Evolutionary conservation across 2,113 vertebrate species (phyloP).

Genomic region (Elgaria multicarinata): DNA sequence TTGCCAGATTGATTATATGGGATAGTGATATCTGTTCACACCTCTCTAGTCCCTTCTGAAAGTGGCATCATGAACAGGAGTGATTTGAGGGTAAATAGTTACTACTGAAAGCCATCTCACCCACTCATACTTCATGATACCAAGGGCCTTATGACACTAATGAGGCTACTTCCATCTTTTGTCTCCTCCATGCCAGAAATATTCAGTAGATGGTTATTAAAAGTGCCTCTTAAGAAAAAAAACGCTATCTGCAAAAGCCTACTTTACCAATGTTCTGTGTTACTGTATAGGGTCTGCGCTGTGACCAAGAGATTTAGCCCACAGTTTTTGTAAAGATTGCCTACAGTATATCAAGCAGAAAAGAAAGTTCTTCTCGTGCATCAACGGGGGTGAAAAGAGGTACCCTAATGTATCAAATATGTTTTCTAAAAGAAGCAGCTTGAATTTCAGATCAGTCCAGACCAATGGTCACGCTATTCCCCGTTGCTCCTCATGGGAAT

Average conservation of each 20-base stretch:
- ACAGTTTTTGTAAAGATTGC: neutral
- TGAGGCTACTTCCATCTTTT: neutral
- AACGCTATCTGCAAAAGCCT: neutral
- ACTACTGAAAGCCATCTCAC: neutral
- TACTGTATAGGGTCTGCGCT: too few relatives aligned
- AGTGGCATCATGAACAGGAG: neutral
- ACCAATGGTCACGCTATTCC: slow-evolving; percentile 75
- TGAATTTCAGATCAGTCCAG: neutral
- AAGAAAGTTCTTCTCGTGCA: neutral
- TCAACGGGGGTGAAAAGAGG: neutral
- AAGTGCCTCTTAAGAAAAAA: neutral
- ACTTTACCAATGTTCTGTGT: neutral
- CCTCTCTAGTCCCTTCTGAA: neutral
- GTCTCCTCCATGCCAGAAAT: neutral
- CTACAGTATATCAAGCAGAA: neutral
- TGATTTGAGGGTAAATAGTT: neutral
- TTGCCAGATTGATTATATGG: neutral
- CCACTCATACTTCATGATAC: neutral
- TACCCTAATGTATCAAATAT: neutral
- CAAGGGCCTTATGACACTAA: neutral
- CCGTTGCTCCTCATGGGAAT: slow-evolving; percentile 91
- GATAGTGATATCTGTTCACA: neutral
- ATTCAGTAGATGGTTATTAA: neutral
- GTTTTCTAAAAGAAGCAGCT: slow-evolving; percentile 21
- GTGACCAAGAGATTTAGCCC: neutral